phyloP scores from a whole-genome alignment of 2,113 vertebrate genomes.

The Alexandromys fortis region DNA sequence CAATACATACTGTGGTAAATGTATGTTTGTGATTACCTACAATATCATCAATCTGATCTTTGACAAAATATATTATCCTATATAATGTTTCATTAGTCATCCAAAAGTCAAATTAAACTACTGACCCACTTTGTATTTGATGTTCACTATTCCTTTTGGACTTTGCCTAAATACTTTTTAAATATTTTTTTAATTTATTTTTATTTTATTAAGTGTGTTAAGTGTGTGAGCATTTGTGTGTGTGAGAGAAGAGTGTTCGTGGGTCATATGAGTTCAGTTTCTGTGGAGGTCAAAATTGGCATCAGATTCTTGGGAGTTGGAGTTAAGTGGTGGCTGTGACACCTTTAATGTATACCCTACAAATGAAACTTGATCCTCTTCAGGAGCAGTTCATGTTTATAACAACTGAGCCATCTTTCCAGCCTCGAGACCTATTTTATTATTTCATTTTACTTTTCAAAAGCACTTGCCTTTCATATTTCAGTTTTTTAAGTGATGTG shows the following conservation, averaged over 20 bases:
- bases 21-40: background rate
- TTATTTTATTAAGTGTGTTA: background rate
- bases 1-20: background rate
- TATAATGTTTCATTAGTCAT: background rate
- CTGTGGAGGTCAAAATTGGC: background rate
- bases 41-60: background rate
- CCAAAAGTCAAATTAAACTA: background rate
- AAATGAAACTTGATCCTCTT: fast-evolving
- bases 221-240: background rate
- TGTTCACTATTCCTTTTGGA: background rate
- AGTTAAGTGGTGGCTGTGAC: background rate
- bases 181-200: background rate
- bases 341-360: background rate
- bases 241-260: background rate
- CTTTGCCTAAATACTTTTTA: background rate
- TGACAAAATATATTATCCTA: background rate
- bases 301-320: background rate
- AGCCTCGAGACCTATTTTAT: background rate
- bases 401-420: background rate
- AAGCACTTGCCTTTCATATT: background rate
- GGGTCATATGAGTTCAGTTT: background rate
- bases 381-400: too few relatives aligned
- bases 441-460: background rate
- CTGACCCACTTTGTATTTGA: background rate
- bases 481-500: background rate